Evolutionary conservation across 2,797 vertebrate species (phyloP).

Genomic region (Nyctalus aviator): DNA sequence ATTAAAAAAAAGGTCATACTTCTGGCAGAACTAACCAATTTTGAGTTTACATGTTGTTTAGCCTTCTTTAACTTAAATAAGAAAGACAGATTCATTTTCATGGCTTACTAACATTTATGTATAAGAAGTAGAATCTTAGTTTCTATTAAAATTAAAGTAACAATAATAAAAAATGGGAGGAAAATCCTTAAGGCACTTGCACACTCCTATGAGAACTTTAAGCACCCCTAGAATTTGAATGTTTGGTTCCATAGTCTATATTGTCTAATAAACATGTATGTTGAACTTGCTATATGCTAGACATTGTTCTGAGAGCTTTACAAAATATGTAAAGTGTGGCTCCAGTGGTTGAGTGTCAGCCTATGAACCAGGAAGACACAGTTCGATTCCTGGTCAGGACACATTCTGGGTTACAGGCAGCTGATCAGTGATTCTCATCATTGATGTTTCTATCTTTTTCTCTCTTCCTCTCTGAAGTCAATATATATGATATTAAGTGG

Average conservation of each 20-base stretch:
- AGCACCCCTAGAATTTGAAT: background rate
- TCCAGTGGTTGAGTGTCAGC: no score
- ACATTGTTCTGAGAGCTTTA: background rate
- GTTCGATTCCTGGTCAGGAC: no score
- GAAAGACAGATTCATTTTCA: constrained; percentile 33
- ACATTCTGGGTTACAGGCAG: no score
- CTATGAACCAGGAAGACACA: no score
- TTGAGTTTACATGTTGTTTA: constrained; percentile 23
- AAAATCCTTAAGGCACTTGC: background rate
- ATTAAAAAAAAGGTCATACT: background rate
- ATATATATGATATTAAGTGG: background rate
- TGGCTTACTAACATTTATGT: constrained; percentile 24
- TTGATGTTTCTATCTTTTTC: no score
- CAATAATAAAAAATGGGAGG: background rate
- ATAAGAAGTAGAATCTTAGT: constrained; percentile 8
- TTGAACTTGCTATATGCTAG: background rate
- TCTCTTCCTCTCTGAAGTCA: no score
- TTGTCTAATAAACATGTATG: background rate
- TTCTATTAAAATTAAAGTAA: constrained; percentile 45
- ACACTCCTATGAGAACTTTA: background rate
- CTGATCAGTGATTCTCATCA: no score
- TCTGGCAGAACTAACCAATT: background rate
- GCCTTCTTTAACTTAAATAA: constrained; percentile 39
- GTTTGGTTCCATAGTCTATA: background rate
- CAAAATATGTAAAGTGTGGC: background rate